phyloP scores from a whole-genome alignment of 2,113 vertebrate genomes.

The Laticauda laticaudata region DNA sequence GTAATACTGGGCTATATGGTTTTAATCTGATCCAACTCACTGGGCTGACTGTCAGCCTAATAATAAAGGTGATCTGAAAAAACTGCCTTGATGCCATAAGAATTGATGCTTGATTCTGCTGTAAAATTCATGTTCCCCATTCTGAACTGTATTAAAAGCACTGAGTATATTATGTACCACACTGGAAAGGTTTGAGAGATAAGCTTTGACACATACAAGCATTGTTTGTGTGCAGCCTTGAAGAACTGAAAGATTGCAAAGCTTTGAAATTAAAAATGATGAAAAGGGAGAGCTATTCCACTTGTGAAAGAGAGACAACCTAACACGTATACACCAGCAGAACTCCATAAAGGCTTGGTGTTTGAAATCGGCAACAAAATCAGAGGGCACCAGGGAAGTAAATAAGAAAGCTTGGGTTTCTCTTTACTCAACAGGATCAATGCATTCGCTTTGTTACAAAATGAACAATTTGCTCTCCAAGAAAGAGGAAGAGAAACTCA shows the following conservation, averaged over 20 bases:
- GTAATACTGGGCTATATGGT: not conserved
- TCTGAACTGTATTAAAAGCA: slow-evolving; percentile 27
- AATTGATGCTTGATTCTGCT: not conserved
- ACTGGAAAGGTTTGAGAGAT: not conserved
- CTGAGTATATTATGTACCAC: slow-evolving; percentile 28
- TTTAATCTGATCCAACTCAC: not conserved
- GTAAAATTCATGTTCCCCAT: not conserved
- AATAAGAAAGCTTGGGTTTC: slow-evolving; percentile 16
- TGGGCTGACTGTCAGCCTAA: not conserved
- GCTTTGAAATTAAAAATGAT: slow-evolving; percentile 65
- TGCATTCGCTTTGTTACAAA: slow-evolving; percentile 3
- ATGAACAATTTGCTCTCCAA: slow-evolving; percentile 31
- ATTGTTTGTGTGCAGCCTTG: slow-evolving; percentile 31
- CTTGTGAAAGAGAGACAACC: slow-evolving; percentile 44
- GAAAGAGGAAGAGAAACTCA: slow-evolving; percentile 23
- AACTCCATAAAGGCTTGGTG: slow-evolving; percentile 49
- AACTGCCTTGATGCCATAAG: not conserved
- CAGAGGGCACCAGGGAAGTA: slow-evolving; percentile 27
- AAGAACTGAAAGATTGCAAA: slow-evolving; percentile 35
- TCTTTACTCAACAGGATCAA: slow-evolving; percentile 39
- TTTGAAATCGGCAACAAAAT: slow-evolving; percentile 54
- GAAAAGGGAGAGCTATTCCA: slow-evolving; percentile 50
- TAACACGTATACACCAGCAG: slow-evolving; percentile 36
- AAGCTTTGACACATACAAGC: slow-evolving; percentile 4
- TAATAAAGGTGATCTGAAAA: not conserved